phyloP scores from a whole-genome alignment of 2,797 vertebrate genomes.

The Rhabdomys pumilio region DNA sequence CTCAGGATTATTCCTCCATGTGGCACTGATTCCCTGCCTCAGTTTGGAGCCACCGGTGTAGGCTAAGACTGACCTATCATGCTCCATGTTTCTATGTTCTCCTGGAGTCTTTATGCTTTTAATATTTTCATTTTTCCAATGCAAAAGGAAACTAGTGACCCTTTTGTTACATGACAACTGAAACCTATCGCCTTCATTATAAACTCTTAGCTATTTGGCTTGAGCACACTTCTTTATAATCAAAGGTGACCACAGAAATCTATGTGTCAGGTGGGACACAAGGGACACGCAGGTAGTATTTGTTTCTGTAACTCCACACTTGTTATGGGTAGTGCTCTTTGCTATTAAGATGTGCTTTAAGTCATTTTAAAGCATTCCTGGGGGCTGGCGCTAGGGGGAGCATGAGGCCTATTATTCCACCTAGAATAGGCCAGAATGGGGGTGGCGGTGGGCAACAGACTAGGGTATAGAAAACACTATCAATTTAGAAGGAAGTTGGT shows the following conservation, averaged over 20 bases:
- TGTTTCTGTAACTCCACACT: neutral
- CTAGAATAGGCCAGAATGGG: constrained; percentile 30
- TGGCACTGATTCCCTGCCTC: neutral
- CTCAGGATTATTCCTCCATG: neutral
- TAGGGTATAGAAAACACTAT: constrained; percentile 47
- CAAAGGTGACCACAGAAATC: neutral
- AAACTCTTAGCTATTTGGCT: neutral
- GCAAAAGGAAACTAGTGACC: neutral
- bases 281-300: neutral
- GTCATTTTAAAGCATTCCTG: constrained; percentile 13
- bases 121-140: neutral
- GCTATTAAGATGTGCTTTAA: neutral
- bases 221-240: constrained; percentile 4
- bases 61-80: neutral
- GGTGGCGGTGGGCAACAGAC: neutral
- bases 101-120: neutral
- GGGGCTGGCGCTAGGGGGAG: constrained; percentile 79
- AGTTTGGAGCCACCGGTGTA: neutral
- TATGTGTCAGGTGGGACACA: neutral
- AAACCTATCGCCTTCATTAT: neutral
- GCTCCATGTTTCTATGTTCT: neutral
- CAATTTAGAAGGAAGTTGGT: constrained; percentile 21
- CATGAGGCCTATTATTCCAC: constrained; percentile 71
- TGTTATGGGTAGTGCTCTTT: neutral
- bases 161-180: neutral